A percentile compares a stretch with the other conserved stretches of the same genome.
Evolutionary conservation across 2,888 invertebrate species (phyloP).

Genomic region (Synergus umbraculus): DNA sequence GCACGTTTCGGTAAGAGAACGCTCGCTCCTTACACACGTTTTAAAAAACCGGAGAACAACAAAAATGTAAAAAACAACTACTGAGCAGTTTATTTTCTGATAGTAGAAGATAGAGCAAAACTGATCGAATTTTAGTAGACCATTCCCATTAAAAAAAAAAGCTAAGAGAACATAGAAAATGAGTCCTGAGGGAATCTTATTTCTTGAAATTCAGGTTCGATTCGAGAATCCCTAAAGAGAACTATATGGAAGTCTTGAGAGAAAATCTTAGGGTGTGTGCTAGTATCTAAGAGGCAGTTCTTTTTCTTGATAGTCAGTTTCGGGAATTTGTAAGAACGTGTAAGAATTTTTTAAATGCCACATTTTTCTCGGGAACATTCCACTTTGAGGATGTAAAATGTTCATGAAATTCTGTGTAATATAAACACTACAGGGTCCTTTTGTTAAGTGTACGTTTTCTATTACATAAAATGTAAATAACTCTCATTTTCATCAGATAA

Average conservation of each 20-base stretch:
- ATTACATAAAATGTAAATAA: not conserved
- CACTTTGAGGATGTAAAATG: not conserved
- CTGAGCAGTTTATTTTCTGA: not conserved
- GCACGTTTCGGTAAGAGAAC: conserved; percentile 33
- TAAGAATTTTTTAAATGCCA: not conserved
- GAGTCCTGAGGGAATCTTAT: not conserved
- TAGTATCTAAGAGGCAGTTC: not conserved
- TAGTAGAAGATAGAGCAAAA: not conserved
- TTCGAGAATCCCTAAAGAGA: not conserved
- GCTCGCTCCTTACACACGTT: conserved; percentile 20
- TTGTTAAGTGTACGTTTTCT: conserved; percentile 28
- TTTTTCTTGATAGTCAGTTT: not conserved
- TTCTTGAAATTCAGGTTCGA: conserved; percentile 4
- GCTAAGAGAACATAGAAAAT: not conserved
- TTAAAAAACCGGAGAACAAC: not conserved
- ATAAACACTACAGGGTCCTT: conserved; percentile 7
- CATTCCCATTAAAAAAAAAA: not conserved
- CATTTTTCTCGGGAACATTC: not conserved
- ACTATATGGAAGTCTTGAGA: not conserved
- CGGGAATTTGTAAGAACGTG: not conserved
- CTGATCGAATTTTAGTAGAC: not conserved
- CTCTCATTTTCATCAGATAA: not conserved
- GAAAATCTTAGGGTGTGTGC: not conserved
- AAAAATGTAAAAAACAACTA: conserved; percentile 1
- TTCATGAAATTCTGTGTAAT: conserved; percentile 5